Evolutionary conservation across 2,113 vertebrate species (phyloP).

Genomic region (Ancistrus triradiatus): DNA sequence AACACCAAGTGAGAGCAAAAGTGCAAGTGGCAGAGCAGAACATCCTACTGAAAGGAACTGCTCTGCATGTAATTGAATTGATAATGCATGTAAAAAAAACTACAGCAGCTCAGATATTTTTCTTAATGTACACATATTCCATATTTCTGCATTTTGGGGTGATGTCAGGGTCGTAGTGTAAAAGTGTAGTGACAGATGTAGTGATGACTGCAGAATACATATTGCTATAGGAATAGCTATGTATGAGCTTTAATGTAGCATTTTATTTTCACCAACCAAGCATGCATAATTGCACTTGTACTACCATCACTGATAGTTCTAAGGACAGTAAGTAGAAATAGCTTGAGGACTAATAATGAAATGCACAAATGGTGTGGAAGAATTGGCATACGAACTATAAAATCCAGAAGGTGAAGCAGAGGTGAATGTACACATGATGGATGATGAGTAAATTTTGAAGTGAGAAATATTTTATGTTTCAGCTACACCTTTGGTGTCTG

Average conservation of each 20-base stretch:
- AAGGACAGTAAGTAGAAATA: not conserved
- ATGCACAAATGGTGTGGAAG: not conserved
- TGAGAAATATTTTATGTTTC: not conserved
- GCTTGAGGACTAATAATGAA: not conserved
- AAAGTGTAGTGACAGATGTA: too few relatives aligned
- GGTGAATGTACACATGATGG: too few relatives aligned
- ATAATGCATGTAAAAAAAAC: too few relatives aligned
- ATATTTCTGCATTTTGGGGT: too few relatives aligned
- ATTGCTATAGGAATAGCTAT: not conserved
- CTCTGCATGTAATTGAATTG: too few relatives aligned
- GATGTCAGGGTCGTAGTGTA: too few relatives aligned
- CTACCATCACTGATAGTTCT: not conserved
- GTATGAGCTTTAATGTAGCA: not conserved
- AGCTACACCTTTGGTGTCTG: not conserved
- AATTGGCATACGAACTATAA: not conserved
- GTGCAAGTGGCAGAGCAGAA: not conserved
- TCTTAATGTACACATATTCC: too few relatives aligned
- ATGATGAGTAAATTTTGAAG: not conserved
- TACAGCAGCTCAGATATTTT: too few relatives aligned
- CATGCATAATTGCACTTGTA: not conserved
- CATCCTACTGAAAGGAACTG: too few relatives aligned
- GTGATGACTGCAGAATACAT: not conserved
- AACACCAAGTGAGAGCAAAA: conserved; percentile 38
- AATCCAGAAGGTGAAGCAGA: not conserved
- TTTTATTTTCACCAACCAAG: not conserved